Evolutionary conservation across 1,140 invertebrate species (phyloP), one percentile per base, ranked within the genome.

Genomic region (Elysia chlorotica): DNA sequence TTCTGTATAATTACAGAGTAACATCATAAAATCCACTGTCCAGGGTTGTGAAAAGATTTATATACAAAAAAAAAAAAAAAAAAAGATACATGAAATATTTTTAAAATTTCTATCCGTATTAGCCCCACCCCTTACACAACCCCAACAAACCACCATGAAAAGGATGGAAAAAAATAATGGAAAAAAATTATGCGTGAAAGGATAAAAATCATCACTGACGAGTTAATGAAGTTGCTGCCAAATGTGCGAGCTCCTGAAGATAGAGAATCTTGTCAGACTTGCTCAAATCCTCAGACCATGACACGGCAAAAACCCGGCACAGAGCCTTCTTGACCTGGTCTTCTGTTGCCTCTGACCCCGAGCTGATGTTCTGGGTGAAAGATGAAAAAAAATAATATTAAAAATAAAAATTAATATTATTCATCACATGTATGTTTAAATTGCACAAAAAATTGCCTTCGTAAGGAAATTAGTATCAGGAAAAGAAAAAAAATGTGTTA

Each of bases 241-340:
- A 87, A 65, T 89, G 89, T 21, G 90, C 89, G 48, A 91, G 90
- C 69, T 92, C 89, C 31, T 91, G 90, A 69, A 93, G 86, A 87
- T 91, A 91, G 79, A 92, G 86, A 63, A 89, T 89, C 71, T 91
- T 90, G 66, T 86, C 87, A 30, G 65, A 73, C 28, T 31, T 57
- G 54, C 54, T 70, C 6, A n/a, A 68, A 23, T 78, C 73, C 37
- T 85, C 81, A 57, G 79, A 81, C 85, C 82, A 86, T 0, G 81
- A 82, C 1, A 85, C 83, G n/a, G 78, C 74, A 75, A 86, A 86
- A 28, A 87, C 78, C 63, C 85, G 74, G 57, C 81, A 77, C 30
- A 86, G 48, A 30, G 84, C 74, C 56, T 67, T 80, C n/a, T 83
- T 76, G 71, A 87, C 78, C 61, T 87, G 86, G 59, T 86, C 85